Percentiles rank a stretch among this genome's conserved stretches.
These are phyloP conservation scores for Aspiorhynchus laticeps DNA, from an alignment of 2,113 vertebrate species.

Conservation along the genomic window DNA sequence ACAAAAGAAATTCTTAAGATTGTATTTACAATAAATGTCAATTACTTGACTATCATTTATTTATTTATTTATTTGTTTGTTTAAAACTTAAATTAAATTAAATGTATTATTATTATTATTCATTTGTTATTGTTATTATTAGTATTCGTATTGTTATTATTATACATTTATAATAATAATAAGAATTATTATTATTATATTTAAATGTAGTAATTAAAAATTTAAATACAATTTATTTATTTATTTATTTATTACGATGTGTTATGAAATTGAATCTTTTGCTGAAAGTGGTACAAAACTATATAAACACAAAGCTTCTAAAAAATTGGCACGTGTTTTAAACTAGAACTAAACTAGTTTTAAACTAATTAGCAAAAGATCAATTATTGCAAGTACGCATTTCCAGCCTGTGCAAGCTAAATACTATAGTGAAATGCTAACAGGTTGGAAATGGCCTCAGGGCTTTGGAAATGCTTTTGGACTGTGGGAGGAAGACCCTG, in stretches of 20 bases:
- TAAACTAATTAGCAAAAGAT: neutral
- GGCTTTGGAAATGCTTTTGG: neutral
- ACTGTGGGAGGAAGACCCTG: conserved; percentile 10
- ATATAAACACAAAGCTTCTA: neutral
- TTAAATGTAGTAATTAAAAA: too few species aligned
- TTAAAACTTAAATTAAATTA: neutral
- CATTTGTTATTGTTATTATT: too few species aligned
- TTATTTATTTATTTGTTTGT: neutral
- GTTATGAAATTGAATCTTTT: neutral
- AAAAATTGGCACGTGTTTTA: neutral
- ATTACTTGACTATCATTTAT: neutral
- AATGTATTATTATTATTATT: too few species aligned
- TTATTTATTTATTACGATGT: too few species aligned
- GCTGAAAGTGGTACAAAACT: neutral
- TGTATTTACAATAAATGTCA: neutral
- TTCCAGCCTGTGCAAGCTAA: neutral
- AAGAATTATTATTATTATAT: neutral
- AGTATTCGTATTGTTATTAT: too few species aligned
- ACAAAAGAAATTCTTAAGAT: neutral
- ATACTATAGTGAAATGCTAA: neutral
- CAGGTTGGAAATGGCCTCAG: neutral
- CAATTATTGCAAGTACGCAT: neutral
- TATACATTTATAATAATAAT: too few species aligned
- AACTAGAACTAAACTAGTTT: too few species aligned
- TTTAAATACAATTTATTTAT: too few species aligned